These are phyloP conservation scores for Aphaenogaster floridana DNA, from an alignment of 1,140 invertebrate species.

Conservation along the genomic window DNA sequence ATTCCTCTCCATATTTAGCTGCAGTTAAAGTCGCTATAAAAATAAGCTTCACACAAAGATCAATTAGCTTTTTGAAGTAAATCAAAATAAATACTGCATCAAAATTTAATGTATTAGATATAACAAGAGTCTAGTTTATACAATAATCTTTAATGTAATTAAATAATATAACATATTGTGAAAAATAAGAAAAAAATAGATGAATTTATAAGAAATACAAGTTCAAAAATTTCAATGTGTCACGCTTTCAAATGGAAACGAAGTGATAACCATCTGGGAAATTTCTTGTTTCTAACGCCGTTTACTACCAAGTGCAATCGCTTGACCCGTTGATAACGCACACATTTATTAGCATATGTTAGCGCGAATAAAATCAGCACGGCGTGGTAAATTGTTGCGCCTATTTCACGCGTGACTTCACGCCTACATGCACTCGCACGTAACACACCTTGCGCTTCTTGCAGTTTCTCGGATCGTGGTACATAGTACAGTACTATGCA, in stretches of 20 bases:
- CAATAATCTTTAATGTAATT: background rate
- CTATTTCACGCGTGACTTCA: constrained; percentile 45
- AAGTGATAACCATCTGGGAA: background rate
- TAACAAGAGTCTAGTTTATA: background rate
- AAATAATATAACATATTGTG: background rate
- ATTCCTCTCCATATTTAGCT: background rate
- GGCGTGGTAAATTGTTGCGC: background rate
- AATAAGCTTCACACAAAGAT: background rate
- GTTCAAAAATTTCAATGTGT: background rate
- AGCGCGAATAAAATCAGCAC: constrained; percentile 47
- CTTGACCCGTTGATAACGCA: constrained; percentile 2
- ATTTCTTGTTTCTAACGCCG: constrained; percentile 3
- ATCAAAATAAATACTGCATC: background rate
- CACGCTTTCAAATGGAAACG: background rate
- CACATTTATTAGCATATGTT: constrained; percentile 55
- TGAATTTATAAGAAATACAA: background rate
- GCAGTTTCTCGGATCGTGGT: constrained; percentile 93
- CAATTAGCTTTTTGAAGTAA: background rate
- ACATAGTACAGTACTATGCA: constrained; percentile 94
- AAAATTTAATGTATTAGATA: background rate
- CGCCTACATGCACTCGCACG: background rate
- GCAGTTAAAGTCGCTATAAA: background rate
- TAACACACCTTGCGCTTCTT: constrained; percentile 70
- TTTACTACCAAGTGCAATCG: background rate
- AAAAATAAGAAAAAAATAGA: background rate